Base-by-base conservation (phyloP, 2,113 vertebrate genomes). In the Serinus canaria region DNA sequence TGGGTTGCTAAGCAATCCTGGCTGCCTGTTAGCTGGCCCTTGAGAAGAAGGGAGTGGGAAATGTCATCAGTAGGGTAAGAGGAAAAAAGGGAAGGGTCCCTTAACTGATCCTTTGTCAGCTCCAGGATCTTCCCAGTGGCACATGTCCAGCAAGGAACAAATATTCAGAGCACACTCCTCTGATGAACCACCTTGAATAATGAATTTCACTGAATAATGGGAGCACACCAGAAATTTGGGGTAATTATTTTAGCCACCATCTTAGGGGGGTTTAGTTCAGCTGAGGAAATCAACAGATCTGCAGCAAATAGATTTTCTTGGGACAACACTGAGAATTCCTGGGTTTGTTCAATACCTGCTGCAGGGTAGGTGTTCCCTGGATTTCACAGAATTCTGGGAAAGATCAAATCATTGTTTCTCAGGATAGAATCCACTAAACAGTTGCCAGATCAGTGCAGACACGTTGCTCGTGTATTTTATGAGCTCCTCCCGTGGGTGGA, bases 1-100 rank as follows among this genome's bases (percentile, higher is more conserved):
- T 72, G 70, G 67, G 70, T 87, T 96, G 75, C 90, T 90, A 35
- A 92, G 87, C 67, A 76, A 87, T 94, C 11, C 67, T 62, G 78
- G 69, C 87, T 89, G 83, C 73, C 86, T 82, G 68, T 52, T 84
- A 92, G 62, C 83, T 88, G 89, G 41, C 80, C 37, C 35, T 86
- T 63, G 4, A 46, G 62, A 91, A 89, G 87, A 53, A 89, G 23
- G 58, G 67, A 91, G 89, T 87, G 59, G 58, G 59, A 89, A 91
- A 85, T 80, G 46, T 39, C 50, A 77, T 87, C 89, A 67, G 91
- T 82, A 70, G 46, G 74, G 77, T 60, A 24, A 76, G 69, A 47
- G 35, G 46, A 27, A 60, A 50, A 67, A 58, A 24, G 7, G 50
- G 7, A 58, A 24, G 7, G 50, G 7, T 74, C 50, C 49, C 44